These are phyloP conservation scores for Buteo buteo DNA, from an alignment of 2,113 vertebrate genomes.

Conservation along the genomic window DNA sequence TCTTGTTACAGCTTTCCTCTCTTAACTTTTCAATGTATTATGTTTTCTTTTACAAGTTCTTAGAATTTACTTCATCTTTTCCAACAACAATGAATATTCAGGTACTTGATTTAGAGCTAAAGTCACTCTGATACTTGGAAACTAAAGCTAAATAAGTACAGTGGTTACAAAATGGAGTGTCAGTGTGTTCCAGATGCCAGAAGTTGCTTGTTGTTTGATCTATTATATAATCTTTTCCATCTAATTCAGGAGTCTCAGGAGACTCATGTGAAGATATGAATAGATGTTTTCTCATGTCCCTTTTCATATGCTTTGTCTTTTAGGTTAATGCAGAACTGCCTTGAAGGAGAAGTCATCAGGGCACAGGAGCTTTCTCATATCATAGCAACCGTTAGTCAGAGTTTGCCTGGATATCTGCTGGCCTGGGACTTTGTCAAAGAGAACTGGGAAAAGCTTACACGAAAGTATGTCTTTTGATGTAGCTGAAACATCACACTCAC, in stretches of 20 bases:
- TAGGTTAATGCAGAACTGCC: conserved; percentile 84
- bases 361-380: conserved; percentile 85
- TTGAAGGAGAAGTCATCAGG: conserved; percentile 77
- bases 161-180: not conserved
- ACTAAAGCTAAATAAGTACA: not conserved
- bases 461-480: conserved; percentile 77
- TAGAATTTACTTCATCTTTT: not conserved
- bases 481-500: not conserved
- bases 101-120: not conserved
- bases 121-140: not conserved
- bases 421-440: conserved; percentile 95
- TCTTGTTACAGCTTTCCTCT: not conserved
- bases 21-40: not conserved
- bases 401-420: conserved; percentile 82
- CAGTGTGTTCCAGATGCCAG: not conserved
- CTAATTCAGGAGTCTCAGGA: not conserved
- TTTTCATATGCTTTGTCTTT: not conserved
- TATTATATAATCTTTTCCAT: not conserved
- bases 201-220: not conserved
- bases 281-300: not conserved
- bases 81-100: not conserved
- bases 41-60: not conserved
- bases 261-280: not conserved
- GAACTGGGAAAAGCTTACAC: conserved; percentile 87
- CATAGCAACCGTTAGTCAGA: conserved; percentile 73